Evolutionary conservation across 2,797 vertebrate species (phyloP), one percentile per base, ranked within the genome.

Genomic region (Silurus lanzhouensis): DNA sequence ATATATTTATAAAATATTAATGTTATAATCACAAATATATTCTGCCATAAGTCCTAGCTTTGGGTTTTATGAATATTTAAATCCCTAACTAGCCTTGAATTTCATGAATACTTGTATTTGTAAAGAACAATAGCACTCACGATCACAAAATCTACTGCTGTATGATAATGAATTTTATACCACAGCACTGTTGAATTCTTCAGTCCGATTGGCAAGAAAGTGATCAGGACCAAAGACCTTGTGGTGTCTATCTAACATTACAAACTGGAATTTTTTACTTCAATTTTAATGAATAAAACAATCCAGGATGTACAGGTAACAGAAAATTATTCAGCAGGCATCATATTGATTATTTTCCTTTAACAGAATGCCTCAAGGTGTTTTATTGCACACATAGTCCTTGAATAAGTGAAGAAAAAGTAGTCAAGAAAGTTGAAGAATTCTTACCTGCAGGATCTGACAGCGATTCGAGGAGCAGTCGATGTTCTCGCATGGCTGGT

Each of bases 401-500:
- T 12, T 38, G 82, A 70, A 57, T 10, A 13, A 31, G 22, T 31
- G 8, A 58, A 10, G 25, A 31, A 46, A 46, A 20, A 46, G 19
- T 57, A 31, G 27, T 14, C 2, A 52, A 57, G 20, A 57, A 71
- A 17, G 9, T 55, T 55, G 15, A 25, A 15, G 27, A 27, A 19
- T 63, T 58, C 89, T 68, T 76, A 98, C 98, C 97, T 99, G 97
- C 87, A 99, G 95, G 88, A 99, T 96, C 94, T 98, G 96, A 94
- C 98, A 99, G 91, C 97, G 97, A 88, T 99, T 96, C 0, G 97
- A 97, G 87, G 98, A 96, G 92, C 98, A 99, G 93, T 99, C 97
- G 93, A 99, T 98, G 94, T 99, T 98, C 87, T 99, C 97, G 9
- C 98, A 99, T 0, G 98, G 98, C 89, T 99, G 98, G 95, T 98